These are phyloP conservation scores for Thunnus maccoyii DNA, from an alignment of 2,113 vertebrate genomes.

Conservation along the genomic window DNA sequence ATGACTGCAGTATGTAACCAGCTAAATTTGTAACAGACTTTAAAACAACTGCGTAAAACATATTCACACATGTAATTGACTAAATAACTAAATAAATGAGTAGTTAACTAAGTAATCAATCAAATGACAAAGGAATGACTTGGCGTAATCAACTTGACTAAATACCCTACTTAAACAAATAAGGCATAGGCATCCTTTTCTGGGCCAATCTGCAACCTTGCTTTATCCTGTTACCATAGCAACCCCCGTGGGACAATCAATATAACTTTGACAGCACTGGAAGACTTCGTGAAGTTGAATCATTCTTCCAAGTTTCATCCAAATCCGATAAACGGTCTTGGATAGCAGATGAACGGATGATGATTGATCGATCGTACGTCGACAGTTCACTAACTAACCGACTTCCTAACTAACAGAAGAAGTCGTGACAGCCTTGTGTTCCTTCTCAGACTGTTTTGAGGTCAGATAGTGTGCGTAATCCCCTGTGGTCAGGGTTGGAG, in stretches of 20 bases:
- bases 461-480: conserved; percentile 59
- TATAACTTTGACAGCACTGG: not conserved
- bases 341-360: not conserved
- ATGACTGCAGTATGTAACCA: not conserved
- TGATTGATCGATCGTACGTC: not conserved
- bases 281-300: not conserved
- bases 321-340: not conserved
- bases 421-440: not conserved
- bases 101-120: too few relatives aligned
- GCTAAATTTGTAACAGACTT: not conserved
- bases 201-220: too few relatives aligned
- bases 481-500: conserved; percentile 48
- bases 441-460: conserved; percentile 36
- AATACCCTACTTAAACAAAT: too few relatives aligned
- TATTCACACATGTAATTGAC: too few relatives aligned
- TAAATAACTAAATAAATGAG: too few relatives aligned
- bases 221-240: not conserved
- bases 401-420: not conserved
- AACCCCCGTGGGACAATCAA: not conserved
- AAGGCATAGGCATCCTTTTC: too few relatives aligned
- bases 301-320: not conserved
- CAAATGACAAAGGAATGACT: too few relatives aligned
- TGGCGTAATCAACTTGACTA: too few relatives aligned
- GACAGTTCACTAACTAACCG: not conserved
- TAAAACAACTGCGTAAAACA: too few relatives aligned